phyloP scores from a whole-genome alignment of 2,113 vertebrate species.

The Dermatemys mawii region DNA sequence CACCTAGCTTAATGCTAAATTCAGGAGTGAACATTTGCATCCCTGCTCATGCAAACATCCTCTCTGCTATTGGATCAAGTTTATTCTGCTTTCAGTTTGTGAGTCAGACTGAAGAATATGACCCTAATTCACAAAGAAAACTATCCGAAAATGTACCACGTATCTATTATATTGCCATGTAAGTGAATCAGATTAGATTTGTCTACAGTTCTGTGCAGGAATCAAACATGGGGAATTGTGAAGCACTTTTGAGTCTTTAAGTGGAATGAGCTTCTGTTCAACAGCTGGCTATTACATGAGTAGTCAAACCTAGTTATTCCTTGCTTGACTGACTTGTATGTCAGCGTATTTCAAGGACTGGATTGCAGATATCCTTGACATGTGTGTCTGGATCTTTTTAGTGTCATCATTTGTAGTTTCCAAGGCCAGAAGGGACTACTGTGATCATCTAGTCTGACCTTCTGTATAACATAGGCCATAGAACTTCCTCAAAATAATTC shows the following conservation, averaged over 20 bases:
- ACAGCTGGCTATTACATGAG: neutral
- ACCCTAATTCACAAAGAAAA: conserved; percentile 12
- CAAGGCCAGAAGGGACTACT: neutral
- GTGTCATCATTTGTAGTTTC: neutral
- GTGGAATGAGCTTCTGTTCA: neutral
- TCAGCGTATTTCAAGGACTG: neutral
- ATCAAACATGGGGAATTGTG: neutral
- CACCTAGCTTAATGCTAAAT: neutral
- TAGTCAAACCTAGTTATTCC: neutral
- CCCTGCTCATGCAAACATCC: neutral
- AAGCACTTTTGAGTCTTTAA: neutral
- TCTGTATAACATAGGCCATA: neutral
- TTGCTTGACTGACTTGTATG: neutral
- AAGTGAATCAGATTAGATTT: neutral
- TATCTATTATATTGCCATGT: neutral
- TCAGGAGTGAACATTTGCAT: neutral
- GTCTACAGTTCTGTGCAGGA: neutral
- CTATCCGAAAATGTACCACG: neutral
- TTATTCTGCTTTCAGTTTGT: neutral
- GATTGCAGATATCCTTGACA: neutral
- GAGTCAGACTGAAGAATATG: neutral
- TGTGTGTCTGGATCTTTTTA: neutral
- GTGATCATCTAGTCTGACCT: neutral
- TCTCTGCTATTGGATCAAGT: conserved; percentile 7
- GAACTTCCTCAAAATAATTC: neutral